Conservation (phyloP, 1,140 invertebrate species). For the Odontomachus brunneus region DNA sequence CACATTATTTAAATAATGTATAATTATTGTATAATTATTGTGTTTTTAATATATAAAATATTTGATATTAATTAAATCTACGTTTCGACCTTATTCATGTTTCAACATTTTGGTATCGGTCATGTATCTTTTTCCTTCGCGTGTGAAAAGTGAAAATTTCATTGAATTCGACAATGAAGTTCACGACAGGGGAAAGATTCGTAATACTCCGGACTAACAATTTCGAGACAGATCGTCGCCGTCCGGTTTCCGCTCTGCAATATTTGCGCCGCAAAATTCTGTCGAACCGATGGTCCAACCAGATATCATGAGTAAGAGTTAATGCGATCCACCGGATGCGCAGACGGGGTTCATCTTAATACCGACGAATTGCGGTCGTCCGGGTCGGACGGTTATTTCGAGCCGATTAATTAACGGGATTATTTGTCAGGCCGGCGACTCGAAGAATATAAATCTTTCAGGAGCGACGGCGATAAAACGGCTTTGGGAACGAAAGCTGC, state of each 20-base stretch:
- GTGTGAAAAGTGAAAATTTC: too few relatives aligned
- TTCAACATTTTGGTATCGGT: background rate
- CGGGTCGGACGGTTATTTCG: conserved; percentile 61
- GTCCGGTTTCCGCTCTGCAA: background rate
- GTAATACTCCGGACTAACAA: background rate
- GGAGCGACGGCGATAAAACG: conserved; percentile 54
- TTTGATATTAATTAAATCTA: background rate
- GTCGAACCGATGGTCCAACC: background rate
- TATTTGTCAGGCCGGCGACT: conserved; percentile 59
- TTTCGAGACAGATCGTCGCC: background rate
- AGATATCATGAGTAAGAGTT: conserved; percentile 4
- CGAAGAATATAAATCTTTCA: conserved; percentile 64
- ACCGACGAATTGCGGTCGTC: conserved; percentile 39
- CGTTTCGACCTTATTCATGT: background rate
- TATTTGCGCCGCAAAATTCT: conserved; percentile 22
- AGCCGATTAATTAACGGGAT: conserved; percentile 70
- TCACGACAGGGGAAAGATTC: too few relatives aligned
- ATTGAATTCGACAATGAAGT: too few relatives aligned
- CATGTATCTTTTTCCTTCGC: too few relatives aligned
- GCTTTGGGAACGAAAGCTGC: conserved; percentile 41
- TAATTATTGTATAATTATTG: too few relatives aligned
- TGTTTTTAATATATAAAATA: too few relatives aligned
- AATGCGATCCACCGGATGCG: conserved; percentile 3
- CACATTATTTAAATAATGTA: too few relatives aligned
- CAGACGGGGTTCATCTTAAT: conserved; percentile 50